These are phyloP conservation scores for Metridium senile DNA, from an alignment of 92 coral and sea anemone species.

Conservation along the genomic window DNA sequence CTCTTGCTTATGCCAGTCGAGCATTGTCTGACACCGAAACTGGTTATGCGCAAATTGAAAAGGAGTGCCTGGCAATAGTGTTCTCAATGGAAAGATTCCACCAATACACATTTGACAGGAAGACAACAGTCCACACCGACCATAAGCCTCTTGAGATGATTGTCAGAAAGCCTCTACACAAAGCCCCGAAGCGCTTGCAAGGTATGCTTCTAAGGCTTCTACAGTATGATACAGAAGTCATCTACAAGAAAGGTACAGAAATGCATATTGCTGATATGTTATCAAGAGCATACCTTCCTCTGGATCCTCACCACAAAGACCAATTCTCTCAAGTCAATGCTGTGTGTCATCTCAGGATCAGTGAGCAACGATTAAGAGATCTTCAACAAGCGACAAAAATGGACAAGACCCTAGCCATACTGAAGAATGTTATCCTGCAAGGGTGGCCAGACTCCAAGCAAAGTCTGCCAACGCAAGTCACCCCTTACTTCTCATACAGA, in stretches of 20 bases:
- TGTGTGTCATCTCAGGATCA: conserved; percentile 42
- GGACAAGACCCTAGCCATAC: conserved; percentile 45
- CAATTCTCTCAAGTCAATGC: conserved; percentile 47
- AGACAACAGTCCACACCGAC: background rate
- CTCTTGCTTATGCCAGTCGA: conserved; percentile 41
- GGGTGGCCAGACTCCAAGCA: conserved; percentile 51
- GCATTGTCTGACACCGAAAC: conserved; percentile 33
- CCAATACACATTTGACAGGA: background rate
- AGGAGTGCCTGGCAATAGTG: background rate
- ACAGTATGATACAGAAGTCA: conserved; percentile 49
- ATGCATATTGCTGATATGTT: conserved; percentile 48
- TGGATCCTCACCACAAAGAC: conserved; percentile 22
- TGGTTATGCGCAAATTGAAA: conserved; percentile 42
- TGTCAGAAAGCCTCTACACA: background rate
- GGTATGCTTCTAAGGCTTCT: conserved; percentile 48
- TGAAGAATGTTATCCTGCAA: conserved; percentile 37
- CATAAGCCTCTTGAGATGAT: background rate
- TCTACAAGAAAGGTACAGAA: conserved; percentile 42
- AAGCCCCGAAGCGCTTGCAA: conserved; percentile 42
- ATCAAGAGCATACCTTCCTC: conserved; percentile 52
- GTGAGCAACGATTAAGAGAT: conserved; percentile 30
- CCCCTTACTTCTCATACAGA: conserved; percentile 42
- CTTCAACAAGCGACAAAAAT: conserved; percentile 39
- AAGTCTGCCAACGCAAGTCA: conserved; percentile 26
- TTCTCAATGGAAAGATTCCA: background rate